These are phyloP conservation scores for Siniperca undulata DNA, from an alignment of 2,797 vertebrate genomes.

Conservation along the genomic window DNA sequence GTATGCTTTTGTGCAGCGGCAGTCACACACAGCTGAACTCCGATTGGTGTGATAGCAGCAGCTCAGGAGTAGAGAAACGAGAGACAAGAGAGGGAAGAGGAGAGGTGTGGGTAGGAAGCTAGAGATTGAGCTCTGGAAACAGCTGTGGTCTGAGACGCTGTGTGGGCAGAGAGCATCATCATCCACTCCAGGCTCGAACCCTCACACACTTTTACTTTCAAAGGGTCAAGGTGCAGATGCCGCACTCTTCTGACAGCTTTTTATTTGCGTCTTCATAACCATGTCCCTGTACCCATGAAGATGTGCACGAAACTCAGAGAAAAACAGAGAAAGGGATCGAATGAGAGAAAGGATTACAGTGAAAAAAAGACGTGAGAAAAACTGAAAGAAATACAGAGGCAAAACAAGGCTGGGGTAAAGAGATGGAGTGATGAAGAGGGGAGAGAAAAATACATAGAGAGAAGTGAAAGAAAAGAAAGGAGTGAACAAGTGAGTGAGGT, in stretches of 20 bases:
- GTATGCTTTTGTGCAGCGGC: conserved; percentile 67
- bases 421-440: conserved; percentile 37
- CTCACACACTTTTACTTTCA: conserved; percentile 37
- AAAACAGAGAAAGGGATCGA: background rate
- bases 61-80: conserved; percentile 42
- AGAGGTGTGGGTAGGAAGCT: conserved; percentile 34
- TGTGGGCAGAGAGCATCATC: conserved; percentile 25
- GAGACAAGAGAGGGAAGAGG: conserved; percentile 24
- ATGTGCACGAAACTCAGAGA: conserved; percentile 35
- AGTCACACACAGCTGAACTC: conserved; percentile 64
- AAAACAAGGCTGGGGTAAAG: conserved; percentile 4
- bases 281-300: conserved; percentile 18
- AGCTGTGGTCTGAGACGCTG: conserved; percentile 29
- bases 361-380: conserved; percentile 11
- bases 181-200: conserved; percentile 22
- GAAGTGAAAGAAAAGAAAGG: conserved; percentile 33
- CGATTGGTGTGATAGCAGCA: conserved; percentile 69
- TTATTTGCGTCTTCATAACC: conserved; percentile 35
- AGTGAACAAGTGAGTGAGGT: conserved; percentile 46
- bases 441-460: conserved; percentile 17
- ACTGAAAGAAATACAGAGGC: conserved; percentile 16
- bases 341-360: conserved; percentile 14
- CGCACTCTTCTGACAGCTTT: conserved; percentile 37
- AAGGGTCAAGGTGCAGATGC: conserved; percentile 48
- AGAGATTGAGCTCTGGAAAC: conserved; percentile 25